phyloP scores from a whole-genome alignment of 2,797 vertebrate species.

The Poeciliopsis infans region DNA sequence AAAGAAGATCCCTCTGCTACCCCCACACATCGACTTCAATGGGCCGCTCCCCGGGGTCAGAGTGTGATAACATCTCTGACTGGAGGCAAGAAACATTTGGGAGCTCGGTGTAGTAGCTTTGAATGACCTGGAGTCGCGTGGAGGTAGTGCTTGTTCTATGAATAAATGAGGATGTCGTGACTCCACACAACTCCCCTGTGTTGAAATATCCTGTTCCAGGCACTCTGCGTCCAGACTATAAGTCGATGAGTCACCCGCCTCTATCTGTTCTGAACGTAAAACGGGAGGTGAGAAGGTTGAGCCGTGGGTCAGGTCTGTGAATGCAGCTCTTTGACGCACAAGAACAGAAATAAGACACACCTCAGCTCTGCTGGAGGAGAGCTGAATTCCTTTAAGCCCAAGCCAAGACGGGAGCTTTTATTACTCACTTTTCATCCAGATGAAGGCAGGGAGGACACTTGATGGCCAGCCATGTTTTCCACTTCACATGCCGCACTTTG shows the following conservation, averaged over 20 bases:
- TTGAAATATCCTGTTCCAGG: constrained; percentile 2
- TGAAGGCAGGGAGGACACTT: constrained; percentile 97
- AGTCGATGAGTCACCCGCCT: constrained; percentile 43
- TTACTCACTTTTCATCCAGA: constrained; percentile 94
- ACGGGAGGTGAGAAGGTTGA: not conserved
- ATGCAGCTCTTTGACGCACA: not conserved
- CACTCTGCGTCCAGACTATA: constrained; percentile 24
- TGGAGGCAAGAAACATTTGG: constrained; percentile 10
- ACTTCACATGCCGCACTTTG: constrained; percentile 95
- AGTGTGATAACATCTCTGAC: constrained; percentile 5
- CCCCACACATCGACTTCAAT: constrained; percentile 26
- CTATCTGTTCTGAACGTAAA: constrained; percentile 1
- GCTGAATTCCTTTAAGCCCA: not conserved
- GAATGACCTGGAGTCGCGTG: constrained; percentile 13
- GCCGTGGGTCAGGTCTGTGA: not conserved
- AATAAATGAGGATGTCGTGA: constrained; percentile 10
- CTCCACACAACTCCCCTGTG: constrained; percentile 2
- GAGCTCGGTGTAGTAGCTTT: constrained; percentile 4
- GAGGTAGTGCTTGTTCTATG: not conserved
- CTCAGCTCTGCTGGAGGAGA: not conserved
- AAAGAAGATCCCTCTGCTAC: not conserved
- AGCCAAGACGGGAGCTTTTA: constrained; percentile 16
- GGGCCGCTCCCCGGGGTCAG: constrained; percentile 29
- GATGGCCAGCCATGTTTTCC: constrained; percentile 98
- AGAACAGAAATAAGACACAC: not conserved